Evolutionary conservation across 1,140 invertebrate genomes (phyloP), one percentile per base, ranked within the genome.

Genomic region (Zaprionus ornatus): DNA sequence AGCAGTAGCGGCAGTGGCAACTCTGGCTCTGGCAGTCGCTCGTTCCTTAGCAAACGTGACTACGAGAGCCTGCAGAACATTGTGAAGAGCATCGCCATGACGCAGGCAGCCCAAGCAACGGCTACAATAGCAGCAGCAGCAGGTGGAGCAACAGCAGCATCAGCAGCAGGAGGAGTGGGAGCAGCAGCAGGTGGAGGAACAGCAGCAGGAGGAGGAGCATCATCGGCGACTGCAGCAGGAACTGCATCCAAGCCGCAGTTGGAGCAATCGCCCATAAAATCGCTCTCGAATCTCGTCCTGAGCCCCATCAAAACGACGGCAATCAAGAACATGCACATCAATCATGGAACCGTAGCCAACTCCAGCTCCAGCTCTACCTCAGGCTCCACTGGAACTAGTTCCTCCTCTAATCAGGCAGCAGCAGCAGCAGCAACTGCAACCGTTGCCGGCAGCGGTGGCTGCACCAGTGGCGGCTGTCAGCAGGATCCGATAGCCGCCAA

Each of bases 211-310:
- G 25, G 27, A 3, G 42, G 9, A 32, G 32, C 1, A 19, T 35
- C 48, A 17, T 3, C 42, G 1, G 45, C 29, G 13, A 40, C 62
- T 23, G n/a, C 67, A 17, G 57, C 25, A 27, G 17, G 55, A 12
- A 17, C 23, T 19, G 37, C 42, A n/a, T 63, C 56, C 32, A 75
- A 82, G 12, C 19, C 79, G 78, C 82, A 61, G 73, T 91, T 71
- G 93, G 94, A 94, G 69, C 94, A 94, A 71, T 95, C 94, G 19
- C 94, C 94, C 27, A 95, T 95, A 19, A 94, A 95, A 87, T 95
- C 94, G 72, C 91, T 95, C 42, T 95, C 94, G 66, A 95, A 95
- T 91, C 92, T 95, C 74, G 94, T 94, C 27, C 94, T 94, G 74
- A 94, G 94, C 90, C 94, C 94, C 61, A 93, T 94, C 52, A 94